Evolutionary conservation across 2,888 invertebrate species (phyloP).

Genomic region (Hydraecia micacea): DNA sequence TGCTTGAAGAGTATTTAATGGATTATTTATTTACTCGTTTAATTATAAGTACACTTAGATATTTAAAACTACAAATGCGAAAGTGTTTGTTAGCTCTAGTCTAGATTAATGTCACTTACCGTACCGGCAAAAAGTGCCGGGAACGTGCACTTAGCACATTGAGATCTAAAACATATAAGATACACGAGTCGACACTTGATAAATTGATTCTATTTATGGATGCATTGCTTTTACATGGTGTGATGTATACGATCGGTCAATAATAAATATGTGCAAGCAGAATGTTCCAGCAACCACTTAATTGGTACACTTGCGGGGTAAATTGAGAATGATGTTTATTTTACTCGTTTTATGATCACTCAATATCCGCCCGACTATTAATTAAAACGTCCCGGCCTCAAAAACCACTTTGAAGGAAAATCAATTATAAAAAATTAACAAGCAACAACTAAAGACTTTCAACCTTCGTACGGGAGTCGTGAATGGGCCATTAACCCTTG

Average conservation of each 20-base stretch:
- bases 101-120: conserved; percentile 21
- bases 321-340: conserved; percentile 59
- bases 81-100: background rate
- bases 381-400: conserved; percentile 51
- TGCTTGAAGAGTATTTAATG: background rate
- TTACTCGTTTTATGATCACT: conserved; percentile 47
- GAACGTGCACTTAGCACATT: conserved; percentile 51
- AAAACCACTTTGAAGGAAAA: conserved; percentile 49
- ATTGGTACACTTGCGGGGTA: conserved; percentile 58
- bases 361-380: conserved; percentile 44
- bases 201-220: conserved; percentile 65
- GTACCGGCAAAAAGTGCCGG: conserved; percentile 23
- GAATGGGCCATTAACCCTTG: conserved; percentile 77
- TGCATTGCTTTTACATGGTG: conserved; percentile 58
- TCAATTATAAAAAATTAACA: conserved; percentile 65
- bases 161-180: conserved; percentile 59
- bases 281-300: conserved; percentile 58
- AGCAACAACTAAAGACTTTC: conserved; percentile 67
- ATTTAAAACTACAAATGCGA: conserved; percentile 7
- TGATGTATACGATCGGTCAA: conserved; percentile 60
- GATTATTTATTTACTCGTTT: conserved; percentile 4
- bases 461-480: conserved; percentile 68
- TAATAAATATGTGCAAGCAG: conserved; percentile 60
- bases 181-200: conserved; percentile 58
- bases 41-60: conserved; percentile 14